A percentile compares a stretch with the other conserved stretches of the same genome.
phyloP scores from a whole-genome alignment of 2,888 invertebrate genomes.

The Stenchaetothrips biformis region DNA sequence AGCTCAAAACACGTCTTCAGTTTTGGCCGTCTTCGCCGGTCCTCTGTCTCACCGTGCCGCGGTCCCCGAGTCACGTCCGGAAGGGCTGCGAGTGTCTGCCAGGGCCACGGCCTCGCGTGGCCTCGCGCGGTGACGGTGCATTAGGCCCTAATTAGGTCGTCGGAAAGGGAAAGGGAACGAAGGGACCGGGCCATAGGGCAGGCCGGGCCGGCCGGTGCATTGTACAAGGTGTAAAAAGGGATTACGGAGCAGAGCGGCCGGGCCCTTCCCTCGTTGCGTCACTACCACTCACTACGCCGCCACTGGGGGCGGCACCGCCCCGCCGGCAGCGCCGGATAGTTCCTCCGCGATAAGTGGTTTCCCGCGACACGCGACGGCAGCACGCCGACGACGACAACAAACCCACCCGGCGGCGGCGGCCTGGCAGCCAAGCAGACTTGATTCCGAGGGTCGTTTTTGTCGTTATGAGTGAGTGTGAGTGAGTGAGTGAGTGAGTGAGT shows the following conservation, averaged over 20 bases:
- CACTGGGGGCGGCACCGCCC: neutral
- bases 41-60: too few relatives aligned
- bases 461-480: too few relatives aligned
- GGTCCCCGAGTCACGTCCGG: neutral
- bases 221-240: constrained; percentile 14
- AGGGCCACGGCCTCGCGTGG: neutral
- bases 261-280: neutral
- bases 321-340: neutral
- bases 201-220: neutral
- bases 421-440: neutral
- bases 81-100: neutral
- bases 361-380: neutral
- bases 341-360: neutral
- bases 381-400: neutral
- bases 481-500: too few relatives aligned
- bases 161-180: neutral
- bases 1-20: too few relatives aligned
- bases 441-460: too few relatives aligned
- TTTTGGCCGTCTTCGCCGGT: too few relatives aligned
- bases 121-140: neutral
- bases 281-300: neutral
- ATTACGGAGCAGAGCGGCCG: neutral
- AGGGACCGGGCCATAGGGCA: neutral
- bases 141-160: neutral
- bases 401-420: neutral